Evolutionary conservation across 2,113 vertebrate genomes (phyloP).

Genomic region (Marcusenius ussheri): DNA sequence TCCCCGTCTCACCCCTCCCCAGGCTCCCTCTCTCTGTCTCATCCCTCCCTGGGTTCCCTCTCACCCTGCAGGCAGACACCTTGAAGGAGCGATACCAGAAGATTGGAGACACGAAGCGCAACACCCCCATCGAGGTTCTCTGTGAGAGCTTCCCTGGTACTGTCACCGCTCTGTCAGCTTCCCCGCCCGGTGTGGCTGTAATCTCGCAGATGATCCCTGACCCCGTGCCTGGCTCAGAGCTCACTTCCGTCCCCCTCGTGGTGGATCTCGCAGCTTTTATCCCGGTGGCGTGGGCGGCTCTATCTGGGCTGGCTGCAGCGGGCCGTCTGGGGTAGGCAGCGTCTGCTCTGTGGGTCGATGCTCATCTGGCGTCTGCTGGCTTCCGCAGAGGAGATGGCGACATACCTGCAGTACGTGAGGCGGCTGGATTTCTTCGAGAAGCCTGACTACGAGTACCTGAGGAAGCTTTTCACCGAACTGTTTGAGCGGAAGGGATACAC

Average conservation of each 20-base stretch:
- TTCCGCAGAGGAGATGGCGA: slow-evolving; percentile 92
- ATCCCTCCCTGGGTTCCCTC: neutral
- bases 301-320: neutral
- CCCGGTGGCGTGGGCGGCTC: neutral
- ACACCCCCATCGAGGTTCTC: slow-evolving; percentile 95
- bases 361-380: neutral
- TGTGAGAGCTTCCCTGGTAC: slow-evolving; percentile 98
- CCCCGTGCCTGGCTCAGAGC: neutral
- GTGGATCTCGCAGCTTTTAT: neutral
- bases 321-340: neutral
- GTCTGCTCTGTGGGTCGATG: neutral
- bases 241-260: neutral
- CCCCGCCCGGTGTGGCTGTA: neutral
- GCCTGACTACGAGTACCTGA: slow-evolving; percentile 93
- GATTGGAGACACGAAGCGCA: slow-evolving; percentile 97
- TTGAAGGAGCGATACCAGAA: slow-evolving; percentile 98
- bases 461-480: slow-evolving; percentile 91
- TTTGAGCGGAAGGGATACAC: slow-evolving; percentile 96
- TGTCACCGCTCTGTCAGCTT: neutral
- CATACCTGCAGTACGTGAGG: slow-evolving; percentile 91
- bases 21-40: neutral
- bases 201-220: neutral
- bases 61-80: slow-evolving; percentile 80
- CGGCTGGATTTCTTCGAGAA: slow-evolving; percentile 97
- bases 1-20: neutral